These are phyloP conservation scores for Rhinophrynus dorsalis DNA, from an alignment of 2,797 vertebrate genomes.

Conservation along the genomic window DNA sequence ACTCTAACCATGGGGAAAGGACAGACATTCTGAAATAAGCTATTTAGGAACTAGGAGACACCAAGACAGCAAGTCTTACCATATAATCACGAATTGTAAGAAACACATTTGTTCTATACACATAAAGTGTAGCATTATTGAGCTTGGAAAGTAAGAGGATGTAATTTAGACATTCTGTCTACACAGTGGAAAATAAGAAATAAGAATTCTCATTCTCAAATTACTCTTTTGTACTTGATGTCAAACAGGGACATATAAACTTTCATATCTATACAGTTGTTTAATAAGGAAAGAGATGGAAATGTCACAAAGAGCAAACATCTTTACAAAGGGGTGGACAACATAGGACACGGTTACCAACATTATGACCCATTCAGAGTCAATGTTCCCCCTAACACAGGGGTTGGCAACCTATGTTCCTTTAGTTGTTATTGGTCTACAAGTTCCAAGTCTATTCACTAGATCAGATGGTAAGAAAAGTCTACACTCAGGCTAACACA, in stretches of 20 bases:
- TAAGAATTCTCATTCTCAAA: not conserved
- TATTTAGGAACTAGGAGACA: conserved; percentile 22
- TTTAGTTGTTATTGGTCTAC: too few relatives aligned
- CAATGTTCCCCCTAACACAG: too few relatives aligned
- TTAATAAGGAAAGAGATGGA: too few relatives aligned
- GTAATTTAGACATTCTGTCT: conserved; percentile 81
- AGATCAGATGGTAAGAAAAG: too few relatives aligned
- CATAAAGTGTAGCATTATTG: conserved; percentile 65
- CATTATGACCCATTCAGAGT: too few relatives aligned
- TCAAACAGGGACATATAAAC: not conserved
- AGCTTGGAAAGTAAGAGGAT: conserved; percentile 71
- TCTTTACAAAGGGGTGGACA: too few relatives aligned
- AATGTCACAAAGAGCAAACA: too few relatives aligned
- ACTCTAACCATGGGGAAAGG: conserved; percentile 35
- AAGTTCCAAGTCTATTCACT: too few relatives aligned
- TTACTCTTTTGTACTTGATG: not conserved
- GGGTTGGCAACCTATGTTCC: too few relatives aligned
- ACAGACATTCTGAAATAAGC: conserved; percentile 35
- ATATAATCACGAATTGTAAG: conserved; percentile 74
- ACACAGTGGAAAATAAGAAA: conserved; percentile 51
- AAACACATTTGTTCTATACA: conserved; percentile 79
- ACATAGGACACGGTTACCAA: too few relatives aligned
- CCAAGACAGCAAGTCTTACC: conserved; percentile 61
- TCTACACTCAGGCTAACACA: too few relatives aligned
- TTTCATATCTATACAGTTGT: too few relatives aligned